Percentiles rank a stretch among this genome's conserved stretches.
These are phyloP conservation scores for Poeciliopsis occidentalis DNA, from an alignment of 2,113 vertebrate genomes.

Conservation along the genomic window DNA sequence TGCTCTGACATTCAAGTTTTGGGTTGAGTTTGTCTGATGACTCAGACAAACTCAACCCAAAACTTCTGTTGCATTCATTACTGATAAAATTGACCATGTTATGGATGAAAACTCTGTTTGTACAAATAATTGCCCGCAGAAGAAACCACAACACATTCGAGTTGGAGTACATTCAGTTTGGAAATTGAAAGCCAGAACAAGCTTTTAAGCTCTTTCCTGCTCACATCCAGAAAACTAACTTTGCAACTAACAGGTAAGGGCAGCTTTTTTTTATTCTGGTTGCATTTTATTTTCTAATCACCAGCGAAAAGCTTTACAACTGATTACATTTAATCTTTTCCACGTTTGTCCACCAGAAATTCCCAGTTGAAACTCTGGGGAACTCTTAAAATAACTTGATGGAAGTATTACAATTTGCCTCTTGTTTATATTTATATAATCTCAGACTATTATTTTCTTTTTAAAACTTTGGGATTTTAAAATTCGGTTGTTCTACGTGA, in stretches of 20 bases:
- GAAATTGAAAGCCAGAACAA: not conserved
- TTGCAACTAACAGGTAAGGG: not conserved
- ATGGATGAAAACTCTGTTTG: not conserved
- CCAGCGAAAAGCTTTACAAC: not conserved
- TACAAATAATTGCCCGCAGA: not conserved
- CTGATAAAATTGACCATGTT: not conserved
- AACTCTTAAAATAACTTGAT: not conserved
- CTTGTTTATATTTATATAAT: not conserved
- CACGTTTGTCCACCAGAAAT: not conserved
- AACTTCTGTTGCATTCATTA: not conserved
- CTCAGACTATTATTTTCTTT: not conserved
- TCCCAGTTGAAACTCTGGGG: not conserved
- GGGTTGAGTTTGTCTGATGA: too few relatives aligned
- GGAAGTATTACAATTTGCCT: not conserved
- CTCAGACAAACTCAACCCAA: not conserved
- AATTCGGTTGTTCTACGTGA: not conserved
- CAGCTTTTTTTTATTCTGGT: not conserved
- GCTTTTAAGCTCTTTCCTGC: not conserved
- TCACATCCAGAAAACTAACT: not conserved
- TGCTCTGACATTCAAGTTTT: too few relatives aligned
- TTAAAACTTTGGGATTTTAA: not conserved
- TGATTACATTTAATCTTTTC: not conserved
- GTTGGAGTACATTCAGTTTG: slow-evolving; percentile 3
- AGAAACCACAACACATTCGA: slow-evolving; percentile 7
- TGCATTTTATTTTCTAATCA: not conserved